Evolutionary conservation across 2,888 invertebrate genomes (phyloP), one percentile per base, ranked within the genome.

Genomic region (Cerceris rybyensis): DNA sequence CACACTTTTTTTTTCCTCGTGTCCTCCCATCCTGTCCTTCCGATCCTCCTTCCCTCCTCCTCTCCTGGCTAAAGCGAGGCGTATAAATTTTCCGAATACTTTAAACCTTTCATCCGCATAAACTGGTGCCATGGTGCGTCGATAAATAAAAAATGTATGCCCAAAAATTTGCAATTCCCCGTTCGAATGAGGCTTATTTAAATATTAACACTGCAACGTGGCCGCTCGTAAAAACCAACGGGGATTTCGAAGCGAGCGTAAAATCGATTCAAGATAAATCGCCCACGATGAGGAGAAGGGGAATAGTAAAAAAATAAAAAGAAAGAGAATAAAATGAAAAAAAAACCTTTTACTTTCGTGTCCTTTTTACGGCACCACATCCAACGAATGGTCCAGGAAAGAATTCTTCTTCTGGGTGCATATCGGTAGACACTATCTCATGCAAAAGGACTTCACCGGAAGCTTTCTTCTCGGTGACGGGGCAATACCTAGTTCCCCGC

Each of bases 401-500:
- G 50, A n/a, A 50, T 50, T 50, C 6, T 16, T 55, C 9, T n/a
- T 8, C 17, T 13, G 7, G 28, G 28, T 17, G 46, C 39, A 11
- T 50, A 59, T 49, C 66, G 54, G 54, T 43, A 63, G 50, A 65
- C 70, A 55, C 9, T 54, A 63, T 63, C 65, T 42, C 66, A 7
- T 43, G 70, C 52, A 70, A 78, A 64, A 66, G 55, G 58, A 49
- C 63, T 58, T 52, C 60, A 71, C 41, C 68, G 69, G 54, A 57
- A 69, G 58, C 42, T 75, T 64, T 79, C 58, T 58, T 50, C 46
- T 28, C 39, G 42, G 42, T 59, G 75, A 64, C 66, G 54, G 63
- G 54, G 64, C 81, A 50, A 68, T 75, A 72, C 74, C 79, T 16
- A 78, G 79, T 75, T 78, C 73, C 75, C 70, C 63, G 73, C 17